Percentiles rank a stretch among this genome's conserved stretches.
Conservation (phyloP, 2,888 invertebrate species). For the Sphaerophoria taeniata region DNA sequence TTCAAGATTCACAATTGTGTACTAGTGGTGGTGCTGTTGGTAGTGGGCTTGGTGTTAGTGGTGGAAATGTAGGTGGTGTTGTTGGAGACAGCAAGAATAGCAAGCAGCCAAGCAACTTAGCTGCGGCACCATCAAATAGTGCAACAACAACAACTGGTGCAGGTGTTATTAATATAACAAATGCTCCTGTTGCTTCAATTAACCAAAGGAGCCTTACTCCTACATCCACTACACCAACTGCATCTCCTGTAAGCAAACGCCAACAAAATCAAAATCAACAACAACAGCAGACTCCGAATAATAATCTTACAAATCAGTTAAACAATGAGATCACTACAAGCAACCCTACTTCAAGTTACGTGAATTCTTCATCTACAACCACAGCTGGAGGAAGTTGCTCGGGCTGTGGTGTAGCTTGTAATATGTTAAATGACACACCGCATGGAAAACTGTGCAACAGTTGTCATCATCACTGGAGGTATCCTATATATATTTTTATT, state of each 20-base stretch:
- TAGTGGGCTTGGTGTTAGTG: conserved; percentile 53
- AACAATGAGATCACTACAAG: conserved; percentile 67
- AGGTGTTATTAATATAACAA: conserved; percentile 49
- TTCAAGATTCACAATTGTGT: conserved; percentile 76
- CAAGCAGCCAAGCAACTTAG: conserved; percentile 71
- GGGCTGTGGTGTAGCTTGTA: conserved; percentile 89
- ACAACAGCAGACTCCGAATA: conserved; percentile 67
- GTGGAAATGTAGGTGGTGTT: conserved; percentile 64
- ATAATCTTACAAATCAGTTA: conserved; percentile 61
- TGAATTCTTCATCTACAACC: conserved; percentile 75
- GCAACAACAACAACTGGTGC: conserved; percentile 65
- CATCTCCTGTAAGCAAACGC: conserved; percentile 63
- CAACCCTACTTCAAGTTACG: conserved; percentile 39
- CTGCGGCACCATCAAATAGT: conserved; percentile 69
- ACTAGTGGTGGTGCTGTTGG: conserved; percentile 60
- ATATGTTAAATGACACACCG: conserved; percentile 89
- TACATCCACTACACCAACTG: conserved; percentile 55
- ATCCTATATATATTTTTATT: conserved; percentile 78
- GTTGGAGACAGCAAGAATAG: conserved; percentile 74
- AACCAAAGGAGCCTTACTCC: conserved; percentile 61
- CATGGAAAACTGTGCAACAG: conserved; percentile 92
- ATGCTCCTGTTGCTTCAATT: conserved; percentile 44
- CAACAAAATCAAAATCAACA: conserved; percentile 74
- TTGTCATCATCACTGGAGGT: conserved; percentile 94
- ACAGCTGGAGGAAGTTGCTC: conserved; percentile 80